Percentiles rank a stretch among this genome's conserved stretches.
phyloP scores from a whole-genome alignment of 2,113 vertebrate genomes.

The Mesoclemmys tuberculata region DNA sequence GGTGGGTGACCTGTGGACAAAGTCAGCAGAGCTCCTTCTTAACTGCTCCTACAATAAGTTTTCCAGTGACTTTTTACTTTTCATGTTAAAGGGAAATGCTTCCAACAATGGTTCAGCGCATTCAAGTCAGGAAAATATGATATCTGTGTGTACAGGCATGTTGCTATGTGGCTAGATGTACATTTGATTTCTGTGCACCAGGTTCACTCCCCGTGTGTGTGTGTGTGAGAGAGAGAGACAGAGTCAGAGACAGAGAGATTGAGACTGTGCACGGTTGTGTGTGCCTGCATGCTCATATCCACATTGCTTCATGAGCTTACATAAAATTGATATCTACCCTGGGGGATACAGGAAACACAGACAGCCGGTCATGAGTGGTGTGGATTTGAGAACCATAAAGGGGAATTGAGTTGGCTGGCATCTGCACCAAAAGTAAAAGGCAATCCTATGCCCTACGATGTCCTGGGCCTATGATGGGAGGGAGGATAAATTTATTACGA shows the following conservation, averaged over 20 bases:
- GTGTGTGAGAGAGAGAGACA: neutral
- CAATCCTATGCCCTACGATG: neutral
- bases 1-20: accelerated
- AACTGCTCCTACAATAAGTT: neutral
- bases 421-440: neutral
- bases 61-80: neutral
- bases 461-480: accelerated
- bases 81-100: neutral
- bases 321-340: neutral
- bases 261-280: neutral
- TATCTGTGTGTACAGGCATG: accelerated
- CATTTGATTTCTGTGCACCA: neutral
- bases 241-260: neutral
- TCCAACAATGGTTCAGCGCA: accelerated
- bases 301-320: neutral
- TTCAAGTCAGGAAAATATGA: neutral
- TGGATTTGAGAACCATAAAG: neutral
- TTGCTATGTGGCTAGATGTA: neutral
- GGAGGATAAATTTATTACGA: neutral
- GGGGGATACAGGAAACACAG: neutral
- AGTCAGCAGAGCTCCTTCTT: neutral
- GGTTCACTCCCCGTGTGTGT: neutral
- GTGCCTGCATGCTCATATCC: neutral
- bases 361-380: neutral
- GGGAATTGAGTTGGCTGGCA: neutral